Conservation (phyloP, 2,888 invertebrate species). For the Dromius quadrimaculatus region DNA sequence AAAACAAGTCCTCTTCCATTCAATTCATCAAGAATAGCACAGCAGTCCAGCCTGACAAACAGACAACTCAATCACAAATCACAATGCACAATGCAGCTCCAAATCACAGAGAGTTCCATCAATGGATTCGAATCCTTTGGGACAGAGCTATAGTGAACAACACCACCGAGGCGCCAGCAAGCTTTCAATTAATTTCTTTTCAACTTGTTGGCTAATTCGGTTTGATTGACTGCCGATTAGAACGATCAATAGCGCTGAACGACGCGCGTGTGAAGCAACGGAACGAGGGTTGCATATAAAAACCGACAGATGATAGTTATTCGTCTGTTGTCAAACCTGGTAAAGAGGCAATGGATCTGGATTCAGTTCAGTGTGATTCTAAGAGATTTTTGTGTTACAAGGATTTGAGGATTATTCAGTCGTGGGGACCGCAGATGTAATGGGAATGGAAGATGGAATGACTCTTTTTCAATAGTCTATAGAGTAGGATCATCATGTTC, state of each 20-base stretch:
- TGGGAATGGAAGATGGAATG: too few species aligned
- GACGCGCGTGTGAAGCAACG: constrained; percentile 3
- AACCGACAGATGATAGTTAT: constrained; percentile 38
- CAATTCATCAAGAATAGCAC: constrained; percentile 16
- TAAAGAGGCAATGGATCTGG: constrained; percentile 5
- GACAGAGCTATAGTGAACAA: not conserved
- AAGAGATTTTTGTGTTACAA: constrained; percentile 2
- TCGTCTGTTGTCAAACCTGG: constrained; percentile 20
- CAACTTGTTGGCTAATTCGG: constrained; percentile 56
- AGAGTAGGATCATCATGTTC: too few species aligned
- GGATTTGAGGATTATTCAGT: constrained; percentile 2
- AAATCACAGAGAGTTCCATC: constrained; percentile 44
- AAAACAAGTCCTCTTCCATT: not conserved
- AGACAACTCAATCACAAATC: constrained; percentile 8
- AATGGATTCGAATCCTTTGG: constrained; percentile 45
- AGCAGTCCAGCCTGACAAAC: constrained; percentile 2
- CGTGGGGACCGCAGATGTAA: too few species aligned
- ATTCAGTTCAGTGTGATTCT: constrained; percentile 1
- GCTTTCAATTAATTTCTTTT: constrained; percentile 55
- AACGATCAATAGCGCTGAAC: constrained; percentile 14
- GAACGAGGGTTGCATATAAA: constrained; percentile 10
- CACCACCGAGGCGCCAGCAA: constrained; percentile 30
- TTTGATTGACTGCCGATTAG: constrained; percentile 57
- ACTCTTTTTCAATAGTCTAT: too few species aligned
- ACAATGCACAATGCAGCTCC: constrained; percentile 1